Evolutionary conservation across 2,888 invertebrate species (phyloP), one percentile per base, ranked within the genome.

Genomic region (Dendrolimus pini): DNA sequence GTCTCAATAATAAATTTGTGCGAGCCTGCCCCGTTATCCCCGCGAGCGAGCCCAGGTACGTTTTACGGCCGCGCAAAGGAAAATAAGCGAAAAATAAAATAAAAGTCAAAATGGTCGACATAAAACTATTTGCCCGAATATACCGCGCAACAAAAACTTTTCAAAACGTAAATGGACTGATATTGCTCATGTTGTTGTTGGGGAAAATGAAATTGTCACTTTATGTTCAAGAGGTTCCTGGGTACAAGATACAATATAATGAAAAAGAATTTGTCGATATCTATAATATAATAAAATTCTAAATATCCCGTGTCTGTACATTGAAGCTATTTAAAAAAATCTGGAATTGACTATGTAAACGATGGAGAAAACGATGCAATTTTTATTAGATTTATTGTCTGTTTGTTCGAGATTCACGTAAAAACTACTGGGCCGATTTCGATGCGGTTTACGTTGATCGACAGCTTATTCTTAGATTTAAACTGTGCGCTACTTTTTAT

Each of bases 31-130:
- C 81, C 82, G 83, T 87, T 84, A 87, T 88, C 87, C 87, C 86
- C 83, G 85, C 82, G 78, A 84, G 86, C 82, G 82, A 77, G 75
- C 82, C 81, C 89, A 88, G 89, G 89, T 89, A 90, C 85, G 85
- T 87, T 90, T 90, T 90, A 90, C 80, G 89, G 83, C 87, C 86
- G 87, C 83, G 79, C 85, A 78, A 87, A 84, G 85, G 86, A 89
- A 89, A 88, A 89, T 90, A 88, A 89, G 89, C 89, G 88, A 89
- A 90, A 89, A 89, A 88, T 88, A 89, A 90, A 90, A 89, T 89
- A 89, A 89, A 90, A 89, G 88, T 89, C 85, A 88, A 88, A 89
- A 88, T 86, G 87, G 86, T 78, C 74, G 73, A 82, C 87, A 86
- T 89, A 89, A 89, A 89, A 89, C 89, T 89, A 89, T 88, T 87